A percentile compares a stretch with the other conserved stretches of the same genome.
phyloP scores from a whole-genome alignment of 2,888 invertebrate genomes.

The Cremastinae sp. region DNA sequence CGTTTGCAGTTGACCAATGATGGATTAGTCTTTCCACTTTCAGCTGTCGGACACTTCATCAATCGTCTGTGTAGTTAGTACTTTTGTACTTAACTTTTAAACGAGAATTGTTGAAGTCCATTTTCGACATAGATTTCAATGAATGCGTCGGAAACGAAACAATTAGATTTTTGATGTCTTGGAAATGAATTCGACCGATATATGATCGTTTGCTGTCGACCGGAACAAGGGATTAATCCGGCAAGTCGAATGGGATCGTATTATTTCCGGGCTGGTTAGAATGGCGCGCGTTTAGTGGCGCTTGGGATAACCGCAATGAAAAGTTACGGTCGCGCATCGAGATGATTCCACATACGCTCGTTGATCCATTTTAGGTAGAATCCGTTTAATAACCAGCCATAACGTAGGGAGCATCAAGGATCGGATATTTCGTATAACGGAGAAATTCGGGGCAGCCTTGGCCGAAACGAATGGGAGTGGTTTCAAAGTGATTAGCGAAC shows the following conservation, averaged over 20 bases:
- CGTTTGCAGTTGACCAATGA: too few relatives aligned
- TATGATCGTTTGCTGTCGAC: too few relatives aligned
- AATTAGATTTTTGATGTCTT: too few relatives aligned
- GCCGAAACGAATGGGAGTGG: constrained; percentile 47
- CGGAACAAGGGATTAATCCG: neutral
- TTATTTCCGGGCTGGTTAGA: constrained; percentile 1
- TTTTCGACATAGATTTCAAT: too few relatives aligned
- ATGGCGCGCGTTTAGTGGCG: neutral
- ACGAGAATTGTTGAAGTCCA: too few relatives aligned
- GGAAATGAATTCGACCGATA: too few relatives aligned
- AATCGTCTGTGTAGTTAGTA: too few relatives aligned
- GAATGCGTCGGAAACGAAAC: too few relatives aligned
- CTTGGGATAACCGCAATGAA: constrained; percentile 2
- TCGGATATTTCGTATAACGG: constrained; percentile 19
- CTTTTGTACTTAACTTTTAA: too few relatives aligned
- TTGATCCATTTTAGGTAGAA: constrained; percentile 21
- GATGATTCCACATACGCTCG: constrained; percentile 3
- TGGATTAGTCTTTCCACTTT: too few relatives aligned
- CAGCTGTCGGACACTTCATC: too few relatives aligned
- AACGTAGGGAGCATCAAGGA: constrained; percentile 29
- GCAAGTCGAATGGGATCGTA: neutral
- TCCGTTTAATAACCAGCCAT: constrained; percentile 26
- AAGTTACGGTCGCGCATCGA: constrained; percentile 20
- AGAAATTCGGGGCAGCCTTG: constrained; percentile 7
- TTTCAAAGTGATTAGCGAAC: constrained; percentile 69